Evolutionary conservation across 2,888 invertebrate genomes (phyloP).

Genomic region (Platycnemis pennipes): DNA sequence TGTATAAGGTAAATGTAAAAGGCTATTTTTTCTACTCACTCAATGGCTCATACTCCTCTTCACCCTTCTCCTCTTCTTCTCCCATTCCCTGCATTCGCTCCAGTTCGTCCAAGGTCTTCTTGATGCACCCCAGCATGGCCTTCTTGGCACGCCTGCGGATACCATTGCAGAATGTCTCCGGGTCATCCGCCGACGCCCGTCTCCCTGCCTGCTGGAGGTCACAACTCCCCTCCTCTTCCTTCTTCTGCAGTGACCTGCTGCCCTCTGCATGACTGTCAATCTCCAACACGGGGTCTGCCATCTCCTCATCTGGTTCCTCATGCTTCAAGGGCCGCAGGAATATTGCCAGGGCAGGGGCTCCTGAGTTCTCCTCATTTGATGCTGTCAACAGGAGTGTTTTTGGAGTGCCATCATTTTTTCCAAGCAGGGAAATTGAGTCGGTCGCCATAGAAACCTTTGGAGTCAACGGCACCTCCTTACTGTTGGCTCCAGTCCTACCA

Average conservation of each 20-base stretch:
- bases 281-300: not conserved
- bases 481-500: not conserved
- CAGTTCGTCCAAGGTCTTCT: not conserved
- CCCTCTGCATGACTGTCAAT: too few species aligned
- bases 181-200: not conserved
- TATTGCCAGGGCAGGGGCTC: not conserved
- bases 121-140: not conserved
- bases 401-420: not conserved
- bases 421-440: not conserved
- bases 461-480: not conserved
- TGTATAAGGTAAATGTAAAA: too few species aligned
- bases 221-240: not conserved
- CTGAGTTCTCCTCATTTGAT: not conserved
- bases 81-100: not conserved
- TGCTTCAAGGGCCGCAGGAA: not conserved
- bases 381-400: not conserved
- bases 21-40: too few species aligned
- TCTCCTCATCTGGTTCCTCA: not conserved
- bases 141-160: conserved; percentile 3
- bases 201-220: not conserved
- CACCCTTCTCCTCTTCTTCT: too few species aligned
- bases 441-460: not conserved
- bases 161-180: not conserved
- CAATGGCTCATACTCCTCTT: too few species aligned
- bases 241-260: not conserved